Evolutionary conservation across 2,797 vertebrate genomes (phyloP).

Genomic region (Tamandua tetradactyla): DNA sequence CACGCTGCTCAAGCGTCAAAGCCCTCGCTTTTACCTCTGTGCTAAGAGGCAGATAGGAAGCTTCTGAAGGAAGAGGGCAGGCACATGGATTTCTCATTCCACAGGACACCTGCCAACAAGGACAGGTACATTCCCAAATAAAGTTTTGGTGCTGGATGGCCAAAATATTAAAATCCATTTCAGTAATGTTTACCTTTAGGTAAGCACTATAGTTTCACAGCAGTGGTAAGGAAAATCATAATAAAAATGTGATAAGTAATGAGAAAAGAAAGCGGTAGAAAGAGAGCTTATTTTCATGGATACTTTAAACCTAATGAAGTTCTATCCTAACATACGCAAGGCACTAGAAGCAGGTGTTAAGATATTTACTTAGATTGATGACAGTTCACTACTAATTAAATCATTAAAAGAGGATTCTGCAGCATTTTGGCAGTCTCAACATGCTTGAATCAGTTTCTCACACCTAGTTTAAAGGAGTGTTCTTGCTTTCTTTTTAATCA

Average conservation of each 20-base stretch:
- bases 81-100: not conserved
- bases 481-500: constrained; percentile 59
- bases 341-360: constrained; percentile 8
- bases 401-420: constrained; percentile 34
- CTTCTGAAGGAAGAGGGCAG: not conserved
- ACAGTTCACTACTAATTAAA: constrained; percentile 58
- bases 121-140: not conserved
- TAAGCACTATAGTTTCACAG: not conserved
- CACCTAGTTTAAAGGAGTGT: constrained; percentile 40
- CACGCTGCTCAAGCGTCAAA: not conserved
- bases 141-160: not conserved
- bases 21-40: not conserved
- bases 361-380: constrained; percentile 27
- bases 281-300: constrained; percentile 22
- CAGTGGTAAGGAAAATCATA: not conserved
- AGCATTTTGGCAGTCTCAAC: constrained; percentile 8
- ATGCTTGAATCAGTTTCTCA: constrained; percentile 17
- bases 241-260: constrained; percentile 41
- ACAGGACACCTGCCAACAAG: not conserved
- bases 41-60: not conserved
- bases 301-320: constrained; percentile 25
- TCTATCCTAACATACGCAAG: not conserved
- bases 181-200: not conserved
- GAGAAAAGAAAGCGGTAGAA: not conserved
- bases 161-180: not conserved